A percentile compares a stretch with the other conserved stretches of the same genome.
Evolutionary conservation across 2,797 vertebrate species (phyloP).

Genomic region (Trematomus bernacchii): DNA sequence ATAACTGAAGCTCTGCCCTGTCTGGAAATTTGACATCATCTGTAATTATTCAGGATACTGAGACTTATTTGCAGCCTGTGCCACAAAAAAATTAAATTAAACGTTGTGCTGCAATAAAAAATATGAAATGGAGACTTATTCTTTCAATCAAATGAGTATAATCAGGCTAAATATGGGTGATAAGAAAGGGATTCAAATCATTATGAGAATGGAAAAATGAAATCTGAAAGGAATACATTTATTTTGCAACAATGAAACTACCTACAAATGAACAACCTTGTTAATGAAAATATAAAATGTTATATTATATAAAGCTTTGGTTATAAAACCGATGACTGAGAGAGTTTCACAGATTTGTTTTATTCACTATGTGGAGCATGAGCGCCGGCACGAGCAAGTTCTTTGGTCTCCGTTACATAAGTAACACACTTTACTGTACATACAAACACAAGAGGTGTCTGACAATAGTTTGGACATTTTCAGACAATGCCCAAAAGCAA

Average conservation of each 20-base stretch:
- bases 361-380: background rate
- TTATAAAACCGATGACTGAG: background rate
- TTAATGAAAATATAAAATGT: background rate
- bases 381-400: background rate
- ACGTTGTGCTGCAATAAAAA: background rate
- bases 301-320: background rate
- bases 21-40: constrained; percentile 11
- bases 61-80: background rate
- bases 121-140: background rate
- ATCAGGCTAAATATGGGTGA: background rate
- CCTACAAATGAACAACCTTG: background rate
- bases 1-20: constrained; percentile 19
- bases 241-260: background rate
- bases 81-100: background rate
- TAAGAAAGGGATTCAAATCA: background rate
- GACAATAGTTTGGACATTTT: constrained; percentile 46
- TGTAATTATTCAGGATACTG: background rate
- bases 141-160: background rate
- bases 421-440: constrained; percentile 17
- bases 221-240: background rate
- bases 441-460: constrained; percentile 19
- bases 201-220: background rate
- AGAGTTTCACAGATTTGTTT: constrained; percentile 1
- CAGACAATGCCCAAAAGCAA: constrained; percentile 60
- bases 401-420: constrained; percentile 9